Evolutionary conservation across 2,797 vertebrate species (phyloP), one percentile per base, ranked within the genome.

Genomic region (Falco cherrug): DNA sequence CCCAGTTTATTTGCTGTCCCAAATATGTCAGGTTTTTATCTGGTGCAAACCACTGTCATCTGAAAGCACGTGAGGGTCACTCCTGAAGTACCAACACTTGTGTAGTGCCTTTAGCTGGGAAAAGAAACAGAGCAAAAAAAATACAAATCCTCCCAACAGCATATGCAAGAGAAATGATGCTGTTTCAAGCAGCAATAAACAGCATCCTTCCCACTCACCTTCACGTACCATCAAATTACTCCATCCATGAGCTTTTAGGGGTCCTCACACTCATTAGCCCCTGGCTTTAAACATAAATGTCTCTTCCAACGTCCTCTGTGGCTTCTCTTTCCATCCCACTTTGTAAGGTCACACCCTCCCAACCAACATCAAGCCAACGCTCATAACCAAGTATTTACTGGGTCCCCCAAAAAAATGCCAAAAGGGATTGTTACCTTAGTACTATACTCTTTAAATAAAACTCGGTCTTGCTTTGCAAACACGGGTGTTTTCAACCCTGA

Each of bases 401-500:
- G 4, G 18, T 61, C 16, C 26, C 53, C 5, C 11, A 25, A 0
- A 0, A 54, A n/a, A 54, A 11, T 10, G 59, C 20, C 11, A 5
- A 20, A 45, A n/a, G 12, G 28, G 5, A 45, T 87, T 41, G 25
- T 9, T 39, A 28, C 6, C 21, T 16, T 35, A 20, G 4, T 2
- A 20, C 35, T 37, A 28, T 1, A 9, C 9, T 16, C 39, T 35
- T 28, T 19, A 11, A 73, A 14, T 13, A 74, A 88, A 74, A 33
- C 5, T 50, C 31, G 10, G 25, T n/a, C 28, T n/a, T 68, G 8
- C 41, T 59, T 43, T 35, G 56, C 18, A 35, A 86, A 53, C 4
- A 5, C 0, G 0, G 6, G 1, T 64, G 25, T 59, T 79, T 76
- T n/a, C 79, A 84, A 54, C 41, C 61, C 16, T 9, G 29, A 43